Evolutionary conservation across 1,140 invertebrate species (phyloP), one percentile per base, ranked within the genome.

Genomic region (Drosophila hydei): DNA sequence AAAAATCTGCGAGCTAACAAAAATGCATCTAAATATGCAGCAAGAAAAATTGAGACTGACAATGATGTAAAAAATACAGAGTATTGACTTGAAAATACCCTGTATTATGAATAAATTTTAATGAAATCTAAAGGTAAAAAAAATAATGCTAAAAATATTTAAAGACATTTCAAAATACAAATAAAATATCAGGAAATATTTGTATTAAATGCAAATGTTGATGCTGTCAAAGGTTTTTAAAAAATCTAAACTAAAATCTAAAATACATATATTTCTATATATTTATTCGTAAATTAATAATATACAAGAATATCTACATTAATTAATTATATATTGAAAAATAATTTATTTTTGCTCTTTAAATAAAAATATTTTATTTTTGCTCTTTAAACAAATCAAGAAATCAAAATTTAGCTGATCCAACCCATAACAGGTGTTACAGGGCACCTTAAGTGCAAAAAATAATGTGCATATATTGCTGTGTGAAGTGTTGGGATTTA

Each of bases 401-500:
- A n/a, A n/a, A n/a, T n/a, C n/a, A n/a, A n/a, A n/a, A n/a, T 38
- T 14, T 12, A 6, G 14, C 38, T 42, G 2, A 16, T 16, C 38
- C 6, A 7, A 6, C 14, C 38, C n/a, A 8, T 18, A 8, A 1
- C 38, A 0, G 0, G 0, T 11, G 21, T 54, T 62, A 36, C 36
- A 43, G 36, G 61, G 52, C 58, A 67, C 63, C 19, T 61, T 19
- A 68, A 54, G 79, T 79, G 68, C 51, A 68, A 52, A 68, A 72
- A 77, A 65, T 79, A 79, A 51, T 70, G 62, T 38, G 48, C 47
- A 59, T 43, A 40, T 68, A 65, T 72, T 68, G 69, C 9, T 27
- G 38, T 27, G 47, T 65, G 14, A 75, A 81, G 83, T 72, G 83
- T 71, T 56, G 56, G 59, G 71, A 87, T 48, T 87, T 81, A 54